A percentile compares a stretch with the other conserved stretches of the same genome.
phyloP scores from a whole-genome alignment of 2,797 vertebrate genomes.

The Notolabrus celidotus region DNA sequence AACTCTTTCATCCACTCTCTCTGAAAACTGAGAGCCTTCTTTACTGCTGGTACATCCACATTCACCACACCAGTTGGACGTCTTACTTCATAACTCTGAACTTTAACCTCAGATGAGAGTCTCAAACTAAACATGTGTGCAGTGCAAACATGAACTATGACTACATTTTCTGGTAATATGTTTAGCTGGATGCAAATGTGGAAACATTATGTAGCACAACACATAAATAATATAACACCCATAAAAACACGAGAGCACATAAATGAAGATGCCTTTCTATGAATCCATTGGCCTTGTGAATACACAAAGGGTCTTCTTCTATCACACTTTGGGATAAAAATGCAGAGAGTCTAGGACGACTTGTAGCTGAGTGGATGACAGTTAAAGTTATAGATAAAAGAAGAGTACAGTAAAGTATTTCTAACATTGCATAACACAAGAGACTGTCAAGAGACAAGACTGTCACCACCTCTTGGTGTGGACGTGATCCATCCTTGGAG shows the following conservation, averaged over 20 bases:
- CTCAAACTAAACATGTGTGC: not conserved
- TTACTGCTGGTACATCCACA: too few relatives aligned
- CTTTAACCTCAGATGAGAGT: too few relatives aligned
- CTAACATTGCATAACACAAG: constrained; percentile 7
- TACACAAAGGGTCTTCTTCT: not conserved
- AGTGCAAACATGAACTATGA: too few relatives aligned
- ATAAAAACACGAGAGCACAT: not conserved
- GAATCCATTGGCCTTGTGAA: not conserved
- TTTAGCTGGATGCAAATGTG: not conserved
- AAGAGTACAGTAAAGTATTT: not conserved
- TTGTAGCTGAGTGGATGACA: constrained; percentile 2
- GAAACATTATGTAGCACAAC: not conserved
- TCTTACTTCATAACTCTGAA: too few relatives aligned
- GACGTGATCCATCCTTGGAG: constrained; percentile 44
- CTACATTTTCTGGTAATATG: too few relatives aligned
- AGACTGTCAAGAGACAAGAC: constrained; percentile 21
- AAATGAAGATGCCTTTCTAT: not conserved
- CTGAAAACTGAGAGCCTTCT: too few relatives aligned
- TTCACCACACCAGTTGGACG: too few relatives aligned
- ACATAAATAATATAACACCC: not conserved
- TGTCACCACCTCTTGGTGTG: constrained; percentile 60
- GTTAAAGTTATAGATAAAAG: constrained; percentile 25
- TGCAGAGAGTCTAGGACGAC: not conserved
- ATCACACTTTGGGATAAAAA: not conserved
- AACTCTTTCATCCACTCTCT: too few relatives aligned